Evolutionary conservation across 2,888 invertebrate genomes (phyloP).

Genomic region (Drosophila falleni): DNA sequence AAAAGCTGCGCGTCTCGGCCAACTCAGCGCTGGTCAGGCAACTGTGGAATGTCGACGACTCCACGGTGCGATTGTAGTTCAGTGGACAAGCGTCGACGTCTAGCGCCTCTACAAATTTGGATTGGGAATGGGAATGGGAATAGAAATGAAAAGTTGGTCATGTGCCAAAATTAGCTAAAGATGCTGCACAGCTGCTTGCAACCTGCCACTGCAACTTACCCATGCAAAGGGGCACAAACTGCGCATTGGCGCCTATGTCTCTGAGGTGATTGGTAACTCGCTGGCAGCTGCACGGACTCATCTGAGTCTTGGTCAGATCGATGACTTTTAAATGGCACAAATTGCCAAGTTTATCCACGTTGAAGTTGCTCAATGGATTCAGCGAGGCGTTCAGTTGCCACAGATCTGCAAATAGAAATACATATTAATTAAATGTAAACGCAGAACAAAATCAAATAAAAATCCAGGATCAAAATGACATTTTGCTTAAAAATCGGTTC

Average conservation of each 20-base stretch:
- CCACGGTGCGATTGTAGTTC: slow-evolving; percentile 82
- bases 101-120: slow-evolving; percentile 61
- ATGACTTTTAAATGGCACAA: slow-evolving; percentile 88
- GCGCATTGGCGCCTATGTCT: slow-evolving; percentile 72
- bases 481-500: no score
- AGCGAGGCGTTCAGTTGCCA: slow-evolving; percentile 88
- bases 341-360: slow-evolving; percentile 87
- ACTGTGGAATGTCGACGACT: slow-evolving; percentile 72
- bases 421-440: no score
- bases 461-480: no score
- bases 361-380: slow-evolving; percentile 86
- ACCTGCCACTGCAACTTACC: slow-evolving; percentile 70
- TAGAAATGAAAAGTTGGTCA: slow-evolving; percentile 52
- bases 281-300: slow-evolving; percentile 82
- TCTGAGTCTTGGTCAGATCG: slow-evolving; percentile 85
- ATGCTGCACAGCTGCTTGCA: slow-evolving; percentile 40
- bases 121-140: slow-evolving; percentile 26
- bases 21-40: slow-evolving; percentile 68
- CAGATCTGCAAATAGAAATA: slow-evolving; percentile 85
- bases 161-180: slow-evolving; percentile 70
- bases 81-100: slow-evolving; percentile 77
- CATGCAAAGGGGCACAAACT: slow-evolving; percentile 82
- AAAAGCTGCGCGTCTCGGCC: slow-evolving; percentile 76
- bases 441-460: no score
- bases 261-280: slow-evolving; percentile 81